Base-by-base conservation (phyloP, 2,888 invertebrate species). In the Nemurella pictetii region DNA sequence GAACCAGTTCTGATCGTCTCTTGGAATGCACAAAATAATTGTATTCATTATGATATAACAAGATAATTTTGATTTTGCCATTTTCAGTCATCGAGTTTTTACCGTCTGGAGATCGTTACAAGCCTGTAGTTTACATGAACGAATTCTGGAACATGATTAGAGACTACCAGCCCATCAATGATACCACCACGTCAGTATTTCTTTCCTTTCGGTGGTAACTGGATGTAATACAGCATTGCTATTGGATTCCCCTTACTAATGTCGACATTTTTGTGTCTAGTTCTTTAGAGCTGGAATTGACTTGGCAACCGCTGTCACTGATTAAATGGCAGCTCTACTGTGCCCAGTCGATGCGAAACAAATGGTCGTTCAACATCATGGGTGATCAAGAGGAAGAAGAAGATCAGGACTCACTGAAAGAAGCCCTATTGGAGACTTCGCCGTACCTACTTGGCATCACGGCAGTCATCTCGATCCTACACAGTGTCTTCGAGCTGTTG, bases 311-410 rank as follows among this genome's bases (percentile, higher is more conserved):
- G 0, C 91, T 99, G 86, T 97, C 98, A 85, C 92, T 99, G 88
- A 98, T 99, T 90, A 98, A 98, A 90, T 99, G 98, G 98, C 99
- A 99, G 91, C 91, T 99, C 88, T 99, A 99, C 90, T 96, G 98
- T 0, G 98, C 99, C 5, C 99, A 99, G 90, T 95, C 96, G 55
- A 97, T 98, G 96, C 93, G 96, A 87, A 96, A 95, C 89, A 96
- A 96, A 90, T 96, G 97, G 94, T 90, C 91, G 83, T 91, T 92
- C 12, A 93, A 92, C 86, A 90, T 95, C 86, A 91, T 94, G 87
- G 94, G 94, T 0, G 95, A 94, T 84, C 91, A 93, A 89, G 93
- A 93, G 90, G 93, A 92, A 7, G 96, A 96, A 88, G 97, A 98
- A 88, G 96, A 97, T 88, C 97, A 97, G 89, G 97, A 97, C 89